A percentile compares a stretch with the other conserved stretches of the same genome.
Evolutionary conservation across 2,113 vertebrate genomes (phyloP).

Genomic region (Cepphus grylle): DNA sequence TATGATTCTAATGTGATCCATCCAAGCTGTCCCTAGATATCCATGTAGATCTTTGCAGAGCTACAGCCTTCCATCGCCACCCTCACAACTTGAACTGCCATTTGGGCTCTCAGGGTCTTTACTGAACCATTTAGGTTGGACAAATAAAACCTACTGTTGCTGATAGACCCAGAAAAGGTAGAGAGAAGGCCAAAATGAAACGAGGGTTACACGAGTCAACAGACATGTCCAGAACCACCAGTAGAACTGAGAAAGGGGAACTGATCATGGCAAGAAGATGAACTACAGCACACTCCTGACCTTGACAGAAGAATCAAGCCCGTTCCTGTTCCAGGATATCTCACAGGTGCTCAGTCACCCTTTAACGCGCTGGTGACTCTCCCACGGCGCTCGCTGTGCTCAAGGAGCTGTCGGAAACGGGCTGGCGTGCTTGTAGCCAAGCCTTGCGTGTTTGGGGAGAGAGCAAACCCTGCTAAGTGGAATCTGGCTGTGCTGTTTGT

Average conservation of each 20-base stretch:
- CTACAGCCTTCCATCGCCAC: background rate
- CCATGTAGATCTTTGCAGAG: background rate
- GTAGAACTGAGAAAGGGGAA: background rate
- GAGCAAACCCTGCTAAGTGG: conserved; percentile 28
- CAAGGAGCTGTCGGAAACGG: rapidly evolving
- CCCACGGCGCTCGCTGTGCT: rapidly evolving
- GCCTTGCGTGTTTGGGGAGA: background rate
- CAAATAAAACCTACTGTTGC: background rate
- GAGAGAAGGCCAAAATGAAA: background rate
- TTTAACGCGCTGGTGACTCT: background rate
- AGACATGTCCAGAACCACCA: background rate
- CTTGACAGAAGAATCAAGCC: background rate
- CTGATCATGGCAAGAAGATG: rapidly evolving
- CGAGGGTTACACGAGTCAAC: rapidly evolving
- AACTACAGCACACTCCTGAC: background rate
- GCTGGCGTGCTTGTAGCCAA: background rate
- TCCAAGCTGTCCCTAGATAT: background rate
- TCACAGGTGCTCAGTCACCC: background rate
- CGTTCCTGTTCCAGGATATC: background rate
- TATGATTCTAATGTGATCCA: background rate
- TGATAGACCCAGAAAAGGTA: background rate
- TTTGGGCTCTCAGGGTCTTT: background rate
- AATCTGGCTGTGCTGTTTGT: conserved; percentile 45
- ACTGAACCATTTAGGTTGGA: background rate
- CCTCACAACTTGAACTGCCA: rapidly evolving